Evolutionary conservation across 1,140 invertebrate species (phyloP).

Genomic region (Nilaparvata lugens): DNA sequence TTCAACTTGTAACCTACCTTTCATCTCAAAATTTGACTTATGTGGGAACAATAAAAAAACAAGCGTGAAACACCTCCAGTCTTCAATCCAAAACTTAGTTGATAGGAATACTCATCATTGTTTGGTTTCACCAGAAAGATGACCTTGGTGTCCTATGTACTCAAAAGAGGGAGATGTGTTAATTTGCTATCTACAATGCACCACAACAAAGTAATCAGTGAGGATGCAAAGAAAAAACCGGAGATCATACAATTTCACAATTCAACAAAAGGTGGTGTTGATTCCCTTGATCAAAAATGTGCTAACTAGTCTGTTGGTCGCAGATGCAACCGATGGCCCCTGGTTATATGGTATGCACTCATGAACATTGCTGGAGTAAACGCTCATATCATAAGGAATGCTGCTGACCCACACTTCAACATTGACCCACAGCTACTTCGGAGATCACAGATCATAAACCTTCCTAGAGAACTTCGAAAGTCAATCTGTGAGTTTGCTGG

Average conservation of each 20-base stretch:
- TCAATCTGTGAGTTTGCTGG: too few relatives aligned
- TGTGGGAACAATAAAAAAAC: too few relatives aligned
- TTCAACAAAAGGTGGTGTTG: too few relatives aligned
- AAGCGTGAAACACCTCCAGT: too few relatives aligned
- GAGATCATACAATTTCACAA: constrained; percentile 29
- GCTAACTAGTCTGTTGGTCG: constrained; percentile 21
- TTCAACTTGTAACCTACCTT: too few relatives aligned
- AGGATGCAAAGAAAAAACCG: constrained; percentile 24
- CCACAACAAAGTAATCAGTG: constrained; percentile 15
- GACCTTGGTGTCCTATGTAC: too few relatives aligned
- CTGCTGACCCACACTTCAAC: not conserved
- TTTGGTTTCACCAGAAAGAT: too few relatives aligned
- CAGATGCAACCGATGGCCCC: constrained; percentile 27
- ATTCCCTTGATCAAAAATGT: constrained; percentile 27
- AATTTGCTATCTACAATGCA: constrained; percentile 29
- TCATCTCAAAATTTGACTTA: too few relatives aligned
- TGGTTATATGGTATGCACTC: constrained; percentile 27
- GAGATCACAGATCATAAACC: not conserved
- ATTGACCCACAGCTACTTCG: not conserved
- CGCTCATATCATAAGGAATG: constrained; percentile 4
- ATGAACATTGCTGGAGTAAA: constrained; percentile 26
- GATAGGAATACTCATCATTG: too few relatives aligned
- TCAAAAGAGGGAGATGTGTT: constrained; percentile 17
- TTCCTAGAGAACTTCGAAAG: not conserved
- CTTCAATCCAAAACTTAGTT: too few relatives aligned